Percentiles rank a stretch among this genome's conserved stretches.
Evolutionary conservation across 2,113 vertebrate species (phyloP).

Genomic region (Megaceryle torquata): DNA sequence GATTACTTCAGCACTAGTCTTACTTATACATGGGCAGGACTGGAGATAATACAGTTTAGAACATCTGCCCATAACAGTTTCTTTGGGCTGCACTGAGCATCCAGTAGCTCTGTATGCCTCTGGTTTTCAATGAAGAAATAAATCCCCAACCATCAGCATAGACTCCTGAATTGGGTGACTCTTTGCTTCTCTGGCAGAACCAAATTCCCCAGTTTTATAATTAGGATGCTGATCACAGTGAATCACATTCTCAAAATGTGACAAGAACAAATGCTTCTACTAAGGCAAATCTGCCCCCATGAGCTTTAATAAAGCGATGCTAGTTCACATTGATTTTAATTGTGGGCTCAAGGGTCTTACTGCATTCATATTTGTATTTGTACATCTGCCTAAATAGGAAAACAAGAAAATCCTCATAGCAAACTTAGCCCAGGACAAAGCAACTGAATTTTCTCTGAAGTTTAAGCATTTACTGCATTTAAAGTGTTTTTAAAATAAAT

Average conservation of each 20-base stretch:
- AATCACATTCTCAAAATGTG: background rate
- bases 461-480: background rate
- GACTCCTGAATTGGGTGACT: background rate
- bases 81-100: background rate
- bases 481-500: conserved; percentile 8
- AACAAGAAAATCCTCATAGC: background rate
- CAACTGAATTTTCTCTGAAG: background rate
- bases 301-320: background rate
- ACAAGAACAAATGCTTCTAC: background rate
- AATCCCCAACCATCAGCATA: background rate
- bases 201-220: background rate
- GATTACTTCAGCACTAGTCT: background rate
- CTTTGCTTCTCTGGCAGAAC: background rate
- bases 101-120: background rate
- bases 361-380: background rate
- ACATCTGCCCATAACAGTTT: background rate
- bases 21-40: background rate
- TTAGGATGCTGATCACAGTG: background rate
- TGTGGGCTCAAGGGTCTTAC: background rate
- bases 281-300: background rate
- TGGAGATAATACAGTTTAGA: background rate
- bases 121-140: background rate
- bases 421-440: background rate
- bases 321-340: background rate
- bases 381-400: background rate